A percentile compares a stretch with the other conserved stretches of the same genome.
phyloP scores from a whole-genome alignment of 2,888 invertebrate species.

The Cheiracanthium punctorium region DNA sequence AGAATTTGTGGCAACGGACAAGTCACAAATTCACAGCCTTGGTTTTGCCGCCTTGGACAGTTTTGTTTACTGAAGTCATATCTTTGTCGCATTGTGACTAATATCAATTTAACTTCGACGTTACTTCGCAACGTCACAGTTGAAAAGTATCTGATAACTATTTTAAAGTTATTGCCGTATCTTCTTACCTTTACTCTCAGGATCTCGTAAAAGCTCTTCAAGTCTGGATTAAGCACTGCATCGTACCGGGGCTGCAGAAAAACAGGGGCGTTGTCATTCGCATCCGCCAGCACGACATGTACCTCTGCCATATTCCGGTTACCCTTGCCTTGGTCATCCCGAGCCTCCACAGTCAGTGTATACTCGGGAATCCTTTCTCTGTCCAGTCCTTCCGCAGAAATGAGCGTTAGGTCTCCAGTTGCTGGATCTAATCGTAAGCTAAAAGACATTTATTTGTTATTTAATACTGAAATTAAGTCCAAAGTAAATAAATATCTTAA shows the following conservation, averaged over 20 bases:
- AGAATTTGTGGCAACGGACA: too few species aligned
- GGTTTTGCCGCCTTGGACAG: too few species aligned
- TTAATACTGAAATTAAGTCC: too few species aligned
- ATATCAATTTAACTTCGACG: too few species aligned
- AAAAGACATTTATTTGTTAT: too few species aligned
- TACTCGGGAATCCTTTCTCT: conserved; percentile 72
- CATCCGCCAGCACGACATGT: conserved; percentile 72
- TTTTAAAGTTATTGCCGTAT: too few species aligned
- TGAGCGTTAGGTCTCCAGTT: conserved; percentile 72
- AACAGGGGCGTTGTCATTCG: conserved; percentile 71
- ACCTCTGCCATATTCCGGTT: conserved; percentile 71
- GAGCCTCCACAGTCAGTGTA: conserved; percentile 74
- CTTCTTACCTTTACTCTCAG: conserved; percentile 72
- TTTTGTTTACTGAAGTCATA: too few species aligned
- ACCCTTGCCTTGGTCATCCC: conserved; percentile 73
- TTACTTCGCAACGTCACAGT: too few species aligned
- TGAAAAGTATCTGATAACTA: too few species aligned
- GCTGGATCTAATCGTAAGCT: conserved; percentile 71
- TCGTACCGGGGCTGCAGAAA: conserved; percentile 72
- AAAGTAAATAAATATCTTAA: too few species aligned
- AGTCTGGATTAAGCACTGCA: conserved; percentile 82
- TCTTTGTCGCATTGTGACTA: too few species aligned
- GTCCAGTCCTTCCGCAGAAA: conserved; percentile 74
- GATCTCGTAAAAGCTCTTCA: conserved; percentile 72
- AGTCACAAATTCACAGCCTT: too few species aligned